Evolutionary conservation across 2,113 vertebrate species (phyloP), one percentile per base, ranked within the genome.

Genomic region (Corythornis vintsioides): DNA sequence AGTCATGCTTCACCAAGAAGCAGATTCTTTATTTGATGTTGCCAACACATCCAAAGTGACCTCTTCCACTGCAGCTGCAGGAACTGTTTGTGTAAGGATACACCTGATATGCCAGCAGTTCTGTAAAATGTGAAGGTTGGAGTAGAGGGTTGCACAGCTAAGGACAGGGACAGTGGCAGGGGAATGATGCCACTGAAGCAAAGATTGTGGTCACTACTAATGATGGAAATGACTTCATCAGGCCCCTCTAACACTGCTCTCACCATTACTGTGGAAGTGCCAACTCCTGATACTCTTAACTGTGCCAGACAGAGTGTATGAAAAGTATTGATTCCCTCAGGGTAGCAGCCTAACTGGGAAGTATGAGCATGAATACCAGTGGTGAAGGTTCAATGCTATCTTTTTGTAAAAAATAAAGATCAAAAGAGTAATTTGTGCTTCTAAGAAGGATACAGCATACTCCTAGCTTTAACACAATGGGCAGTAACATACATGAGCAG

Each of bases 181-280:
- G 43, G 17, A 74, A 84, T 11, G 7, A 43, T n/a, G 26, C 15
- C 5, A 1, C 0, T 0, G 5, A 19, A 56, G 29, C 59, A 31
- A 57, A 70, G 47, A 72, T 3, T 11, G 24, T 65, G 17, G 18
- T 28, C 5, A 1, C 16, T 96, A 15, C 18, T 70, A 69, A 33
- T 31, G 56, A 72, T 5, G 9, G 42, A 28, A 81, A 60, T 31
- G 17, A n/a, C 11, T 84, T 72, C 22, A 55, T 9, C n/a, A 21
- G 12, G 33, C 21, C 74, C 26, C 43, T 84, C 40, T 50, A 53
- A 45, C 66, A 17, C 15, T 59, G 26, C 15, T 70, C 38, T 17
- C 24, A 31, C 11, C n/a, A 13, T 21, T 64, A 20, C 14, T 42
- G 48, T 31, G 61, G 6, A 87, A 84, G 7, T 38, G 31, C 14